Conservation (phyloP, 1,140 invertebrate species). For the Drosophila arizonae region DNA sequence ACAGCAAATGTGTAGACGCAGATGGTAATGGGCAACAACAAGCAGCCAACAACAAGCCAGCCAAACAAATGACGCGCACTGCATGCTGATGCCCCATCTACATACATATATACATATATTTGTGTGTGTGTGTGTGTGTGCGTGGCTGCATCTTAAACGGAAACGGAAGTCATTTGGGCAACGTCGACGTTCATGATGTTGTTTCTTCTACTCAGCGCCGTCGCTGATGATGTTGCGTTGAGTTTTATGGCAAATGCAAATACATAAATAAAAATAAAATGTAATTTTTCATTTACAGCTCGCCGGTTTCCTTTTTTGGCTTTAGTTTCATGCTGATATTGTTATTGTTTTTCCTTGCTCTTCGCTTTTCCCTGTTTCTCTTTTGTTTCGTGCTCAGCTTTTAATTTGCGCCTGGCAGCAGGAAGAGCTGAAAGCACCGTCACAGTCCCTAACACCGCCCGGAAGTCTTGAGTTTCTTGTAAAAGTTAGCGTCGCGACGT, state of each 20-base stretch:
- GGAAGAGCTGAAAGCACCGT: slow-evolving; percentile 1
- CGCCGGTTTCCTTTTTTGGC: slow-evolving; percentile 3
- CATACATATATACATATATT: slow-evolving; percentile 11
- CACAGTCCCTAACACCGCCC: slow-evolving; percentile 34
- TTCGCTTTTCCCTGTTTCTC: background rate
- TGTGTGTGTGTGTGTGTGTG: slow-evolving; percentile 33
- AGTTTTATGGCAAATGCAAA: slow-evolving; percentile 76
- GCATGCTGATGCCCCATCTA: slow-evolving; percentile 52
- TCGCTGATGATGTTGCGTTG: slow-evolving; percentile 54
- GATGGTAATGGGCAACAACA: slow-evolving; percentile 40
- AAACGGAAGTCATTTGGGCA: slow-evolving; percentile 77
- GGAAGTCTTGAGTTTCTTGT: slow-evolving; percentile 69
- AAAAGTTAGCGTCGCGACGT: slow-evolving; percentile 46
- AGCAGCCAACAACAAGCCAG: slow-evolving; percentile 10
- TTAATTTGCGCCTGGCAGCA: slow-evolving; percentile 3
- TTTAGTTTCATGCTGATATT: background rate
- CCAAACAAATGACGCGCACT: slow-evolving; percentile 70
- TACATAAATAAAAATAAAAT: slow-evolving; percentile 66
- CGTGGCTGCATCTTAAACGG: slow-evolving; percentile 71
- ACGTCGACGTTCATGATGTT: slow-evolving; percentile 68
- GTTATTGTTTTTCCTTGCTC: slow-evolving; percentile 8
- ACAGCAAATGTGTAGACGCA: slow-evolving; percentile 56
- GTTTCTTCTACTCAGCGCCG: slow-evolving; percentile 13
- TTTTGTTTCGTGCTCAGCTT: slow-evolving; percentile 46
- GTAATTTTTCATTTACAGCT: slow-evolving; percentile 66